These are phyloP conservation scores for Latrodectus geometricus DNA, from an alignment of 1,140 invertebrate genomes.

Conservation along the genomic window DNA sequence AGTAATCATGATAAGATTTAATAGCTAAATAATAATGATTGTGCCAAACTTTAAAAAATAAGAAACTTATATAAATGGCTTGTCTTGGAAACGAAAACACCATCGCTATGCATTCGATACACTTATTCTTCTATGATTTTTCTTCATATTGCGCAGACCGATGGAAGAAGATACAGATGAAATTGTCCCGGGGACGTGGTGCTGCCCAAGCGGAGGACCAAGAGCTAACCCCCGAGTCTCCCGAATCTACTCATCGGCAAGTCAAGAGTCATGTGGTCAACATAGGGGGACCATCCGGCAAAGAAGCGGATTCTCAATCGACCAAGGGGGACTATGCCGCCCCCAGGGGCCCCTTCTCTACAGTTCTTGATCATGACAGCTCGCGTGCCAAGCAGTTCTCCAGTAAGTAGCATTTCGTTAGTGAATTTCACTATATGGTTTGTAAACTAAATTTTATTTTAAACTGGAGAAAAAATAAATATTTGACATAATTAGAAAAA, in stretches of 20 bases:
- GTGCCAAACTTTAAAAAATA: too few species aligned
- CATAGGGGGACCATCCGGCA: not conserved
- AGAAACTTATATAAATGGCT: too few species aligned
- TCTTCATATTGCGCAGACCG: constrained; percentile 16
- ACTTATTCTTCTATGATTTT: not conserved
- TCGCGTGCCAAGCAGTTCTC: constrained; percentile 21
- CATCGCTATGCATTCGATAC: too few species aligned
- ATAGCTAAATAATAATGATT: too few species aligned
- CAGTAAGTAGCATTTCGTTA: constrained; percentile 6
- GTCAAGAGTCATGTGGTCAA: not conserved
- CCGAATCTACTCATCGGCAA: constrained; percentile 9
- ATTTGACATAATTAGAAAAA: too few species aligned
- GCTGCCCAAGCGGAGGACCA: constrained; percentile 24
- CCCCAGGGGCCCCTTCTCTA: not conserved
- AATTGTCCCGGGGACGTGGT: not conserved
- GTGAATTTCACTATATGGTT: not conserved
- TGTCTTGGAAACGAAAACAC: too few species aligned
- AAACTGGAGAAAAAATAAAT: not conserved
- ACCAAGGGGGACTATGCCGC: constrained; percentile 53
- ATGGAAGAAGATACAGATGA: constrained; percentile 48
- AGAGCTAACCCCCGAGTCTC: constrained; percentile 33
- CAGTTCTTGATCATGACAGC: constrained; percentile 1
- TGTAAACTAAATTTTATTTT: not conserved
- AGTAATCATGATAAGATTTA: too few species aligned
- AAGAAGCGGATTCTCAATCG: constrained; percentile 46